Evolutionary conservation across 2,797 vertebrate species (phyloP).

Genomic region (Carduelis carduelis): DNA sequence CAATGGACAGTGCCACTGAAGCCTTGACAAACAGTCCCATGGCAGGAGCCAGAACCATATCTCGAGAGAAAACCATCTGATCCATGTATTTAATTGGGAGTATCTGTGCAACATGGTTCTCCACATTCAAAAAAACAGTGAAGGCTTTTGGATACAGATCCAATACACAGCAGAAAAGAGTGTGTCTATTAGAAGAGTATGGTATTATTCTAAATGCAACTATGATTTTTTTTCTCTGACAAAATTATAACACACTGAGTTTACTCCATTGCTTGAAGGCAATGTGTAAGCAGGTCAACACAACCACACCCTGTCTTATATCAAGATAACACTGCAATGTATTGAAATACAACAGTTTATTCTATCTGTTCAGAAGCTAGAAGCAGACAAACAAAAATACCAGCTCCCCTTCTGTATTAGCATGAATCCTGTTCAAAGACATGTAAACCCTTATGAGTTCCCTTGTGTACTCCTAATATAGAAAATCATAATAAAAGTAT

Average conservation of each 20-base stretch:
- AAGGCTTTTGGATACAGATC: not conserved
- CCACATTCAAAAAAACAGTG: not conserved
- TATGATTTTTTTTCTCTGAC: not conserved
- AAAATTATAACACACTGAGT: not conserved
- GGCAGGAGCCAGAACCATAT: not conserved
- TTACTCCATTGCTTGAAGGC: not conserved
- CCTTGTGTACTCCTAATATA: not conserved
- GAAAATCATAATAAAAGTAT: not conserved
- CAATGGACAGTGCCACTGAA: not conserved
- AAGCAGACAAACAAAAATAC: not conserved
- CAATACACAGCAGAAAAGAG: not conserved
- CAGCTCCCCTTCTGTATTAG: not conserved
- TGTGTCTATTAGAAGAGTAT: not conserved
- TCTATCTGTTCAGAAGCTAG: not conserved
- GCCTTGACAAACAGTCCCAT: not conserved
- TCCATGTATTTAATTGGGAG: not conserved
- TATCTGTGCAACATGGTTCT: not conserved
- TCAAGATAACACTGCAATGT: not conserved
- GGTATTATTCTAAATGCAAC: not conserved
- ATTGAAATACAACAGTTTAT: not conserved
- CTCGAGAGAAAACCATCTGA: not conserved
- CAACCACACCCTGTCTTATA: not conserved
- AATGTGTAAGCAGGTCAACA: not conserved
- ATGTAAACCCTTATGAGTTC: not conserved
- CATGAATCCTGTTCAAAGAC: not conserved